Evolutionary conservation across 2,888 invertebrate species (phyloP), one percentile per base, ranked within the genome.

Genomic region (Microplitis deprimator): DNA sequence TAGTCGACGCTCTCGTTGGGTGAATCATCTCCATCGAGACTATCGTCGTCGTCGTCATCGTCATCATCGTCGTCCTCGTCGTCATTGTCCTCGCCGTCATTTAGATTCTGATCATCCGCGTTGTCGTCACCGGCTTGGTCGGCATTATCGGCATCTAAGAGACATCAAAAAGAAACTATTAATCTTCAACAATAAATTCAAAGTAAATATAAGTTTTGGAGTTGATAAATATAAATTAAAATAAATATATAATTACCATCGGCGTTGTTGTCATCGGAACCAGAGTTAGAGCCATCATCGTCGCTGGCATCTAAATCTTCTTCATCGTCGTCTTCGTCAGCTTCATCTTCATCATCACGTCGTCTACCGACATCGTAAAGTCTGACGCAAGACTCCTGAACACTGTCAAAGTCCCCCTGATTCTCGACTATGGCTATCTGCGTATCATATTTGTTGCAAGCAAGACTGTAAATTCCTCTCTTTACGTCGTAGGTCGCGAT

Each of bases 401-500:
- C 93, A 79, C 95, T 93, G 78, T 96, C 95, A 87, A 95, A 96
- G 83, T 94, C 93, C 0, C 95, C 95, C 87, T 95, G 93, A 90
- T 96, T 96, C 91, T 98, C 98, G 0, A 98, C 96, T 0, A 98
- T 91, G 0, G 97, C 96, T 80, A 98, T 94, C 89, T 96, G 96
- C 41, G 95, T 95, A 84, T 98, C 98, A 86, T 93, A 93, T 68
- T 93, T 93, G 84, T 97, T 96, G 77, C 96, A 94, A 77, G 95
- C 94, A 81, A 99, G 90, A 85, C 96, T 96, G 88, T 96, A 95
- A 75, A 98, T 96, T 84, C 95, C 96, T 80, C 95, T 94, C 88
- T 97, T 97, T 17, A 97, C 96, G 91, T 98, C 98, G 81, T 97
- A 94, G 0, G 98, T 98, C 0, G 98, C 97, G 90, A 98, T 98